Evolutionary conservation across 2,797 vertebrate species (phyloP).

Genomic region (Vireo griseus): DNA sequence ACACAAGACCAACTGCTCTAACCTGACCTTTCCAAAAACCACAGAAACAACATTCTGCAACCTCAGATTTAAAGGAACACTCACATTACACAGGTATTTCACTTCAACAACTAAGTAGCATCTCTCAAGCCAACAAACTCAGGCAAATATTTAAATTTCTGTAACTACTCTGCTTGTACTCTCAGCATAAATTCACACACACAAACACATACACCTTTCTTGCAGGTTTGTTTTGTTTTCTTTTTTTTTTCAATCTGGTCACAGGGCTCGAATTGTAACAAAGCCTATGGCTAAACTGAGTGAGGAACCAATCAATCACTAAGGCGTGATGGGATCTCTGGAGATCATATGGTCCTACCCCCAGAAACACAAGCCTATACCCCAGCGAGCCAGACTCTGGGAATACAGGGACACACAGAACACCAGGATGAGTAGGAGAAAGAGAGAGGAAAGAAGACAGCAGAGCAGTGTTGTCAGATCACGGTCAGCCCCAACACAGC

Average conservation of each 20-base stretch:
- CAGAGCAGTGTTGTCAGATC: rapidly evolving
- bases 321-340: not conserved
- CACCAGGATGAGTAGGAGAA: rapidly evolving
- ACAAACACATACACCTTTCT: rapidly evolving
- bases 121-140: not conserved
- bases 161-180: not conserved
- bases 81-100: rapidly evolving
- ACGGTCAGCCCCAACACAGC: rapidly evolving
- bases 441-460: rapidly evolving
- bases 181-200: too few relatives aligned
- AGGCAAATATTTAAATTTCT: not conserved
- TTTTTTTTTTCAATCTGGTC: not conserved
- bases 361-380: rapidly evolving
- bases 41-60: not conserved
- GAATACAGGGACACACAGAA: rapidly evolving
- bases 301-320: rapidly evolving
- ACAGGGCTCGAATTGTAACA: rapidly evolving
- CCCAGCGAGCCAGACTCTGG: rapidly evolving
- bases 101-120: not conserved
- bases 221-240: too few relatives aligned
- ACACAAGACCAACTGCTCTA: not conserved
- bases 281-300: rapidly evolving
- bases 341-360: not conserved
- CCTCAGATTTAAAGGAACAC: not conserved
- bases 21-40: not conserved